Conservation (phyloP, 2,113 vertebrate genomes). For the Penelope pileata region DNA sequence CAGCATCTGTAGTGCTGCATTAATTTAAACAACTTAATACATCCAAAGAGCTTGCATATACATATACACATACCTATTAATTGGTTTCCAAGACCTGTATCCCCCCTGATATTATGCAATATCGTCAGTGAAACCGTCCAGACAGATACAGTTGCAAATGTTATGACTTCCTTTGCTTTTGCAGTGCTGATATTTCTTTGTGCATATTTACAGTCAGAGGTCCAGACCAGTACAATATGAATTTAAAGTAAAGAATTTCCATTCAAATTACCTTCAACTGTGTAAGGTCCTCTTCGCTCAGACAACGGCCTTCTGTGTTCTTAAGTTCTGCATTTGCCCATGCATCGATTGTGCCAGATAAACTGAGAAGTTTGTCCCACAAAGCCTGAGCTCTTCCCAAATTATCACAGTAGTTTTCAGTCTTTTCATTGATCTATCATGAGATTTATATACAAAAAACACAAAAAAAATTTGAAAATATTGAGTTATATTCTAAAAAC, state of each 20-base stretch:
- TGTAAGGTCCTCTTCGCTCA: slow-evolving; percentile 78
- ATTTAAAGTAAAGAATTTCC: neutral
- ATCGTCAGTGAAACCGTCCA: neutral
- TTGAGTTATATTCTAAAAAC: neutral
- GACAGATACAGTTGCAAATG: neutral
- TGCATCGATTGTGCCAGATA: slow-evolving; percentile 80
- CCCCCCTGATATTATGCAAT: neutral
- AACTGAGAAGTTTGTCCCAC: slow-evolving; percentile 90
- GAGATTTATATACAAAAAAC: neutral
- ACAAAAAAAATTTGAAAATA: neutral
- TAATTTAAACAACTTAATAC: neutral
- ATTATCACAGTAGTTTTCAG: slow-evolving; percentile 87
- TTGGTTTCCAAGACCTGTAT: neutral
- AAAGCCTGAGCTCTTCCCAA: slow-evolving; percentile 85
- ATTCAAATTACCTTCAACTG: slow-evolving; percentile 80
- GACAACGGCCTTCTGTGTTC: slow-evolving; percentile 71
- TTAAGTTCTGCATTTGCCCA: slow-evolving; percentile 81
- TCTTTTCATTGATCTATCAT: slow-evolving; percentile 91
- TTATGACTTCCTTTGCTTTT: neutral
- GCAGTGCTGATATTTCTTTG: neutral
- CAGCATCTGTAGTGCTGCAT: neutral
- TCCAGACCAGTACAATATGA: accelerated
- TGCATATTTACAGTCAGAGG: neutral
- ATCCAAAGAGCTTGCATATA: neutral
- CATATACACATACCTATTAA: accelerated